Evolutionary conservation across 2,113 vertebrate genomes (phyloP).

Genomic region (Plecturocebus donacophilus): DNA sequence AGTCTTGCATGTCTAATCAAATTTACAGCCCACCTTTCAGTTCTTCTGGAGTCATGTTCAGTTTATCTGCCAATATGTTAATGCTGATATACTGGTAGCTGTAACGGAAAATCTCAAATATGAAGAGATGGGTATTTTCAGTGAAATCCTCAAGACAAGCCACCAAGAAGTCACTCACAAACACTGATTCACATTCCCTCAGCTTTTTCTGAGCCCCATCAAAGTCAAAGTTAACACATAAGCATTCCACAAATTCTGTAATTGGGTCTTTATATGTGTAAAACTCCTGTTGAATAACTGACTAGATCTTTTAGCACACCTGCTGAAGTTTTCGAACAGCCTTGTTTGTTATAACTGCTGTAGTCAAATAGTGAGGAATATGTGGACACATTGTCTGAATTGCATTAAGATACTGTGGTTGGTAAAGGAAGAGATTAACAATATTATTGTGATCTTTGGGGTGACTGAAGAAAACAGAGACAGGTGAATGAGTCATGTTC

Average conservation of each 20-base stretch:
- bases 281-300: slow-evolving; percentile 88
- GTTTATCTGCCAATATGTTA: background rate
- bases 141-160: background rate
- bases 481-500: slow-evolving; percentile 92
- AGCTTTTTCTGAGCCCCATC: slow-evolving; percentile 81
- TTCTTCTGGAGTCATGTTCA: background rate
- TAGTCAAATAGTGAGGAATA: slow-evolving; percentile 92
- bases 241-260: slow-evolving; percentile 88
- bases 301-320: slow-evolving; percentile 91
- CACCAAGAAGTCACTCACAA: slow-evolving; percentile 88
- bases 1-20: background rate
- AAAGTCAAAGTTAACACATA: slow-evolving; percentile 83
- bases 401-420: slow-evolving; percentile 92
- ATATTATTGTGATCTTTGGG: slow-evolving; percentile 92
- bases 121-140: background rate
- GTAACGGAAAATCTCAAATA: background rate
- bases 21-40: background rate
- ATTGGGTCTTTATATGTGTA: slow-evolving; percentile 91
- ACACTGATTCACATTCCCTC: slow-evolving; percentile 89
- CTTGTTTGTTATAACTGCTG: slow-evolving; percentile 90
- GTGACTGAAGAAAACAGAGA: slow-evolving; percentile 91
- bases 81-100: background rate
- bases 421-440: slow-evolving; percentile 93
- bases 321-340: no score
- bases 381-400: slow-evolving; percentile 93